These are phyloP conservation scores for Habropoda laboriosa DNA, from an alignment of 1,140 invertebrate genomes.

Conservation along the genomic window DNA sequence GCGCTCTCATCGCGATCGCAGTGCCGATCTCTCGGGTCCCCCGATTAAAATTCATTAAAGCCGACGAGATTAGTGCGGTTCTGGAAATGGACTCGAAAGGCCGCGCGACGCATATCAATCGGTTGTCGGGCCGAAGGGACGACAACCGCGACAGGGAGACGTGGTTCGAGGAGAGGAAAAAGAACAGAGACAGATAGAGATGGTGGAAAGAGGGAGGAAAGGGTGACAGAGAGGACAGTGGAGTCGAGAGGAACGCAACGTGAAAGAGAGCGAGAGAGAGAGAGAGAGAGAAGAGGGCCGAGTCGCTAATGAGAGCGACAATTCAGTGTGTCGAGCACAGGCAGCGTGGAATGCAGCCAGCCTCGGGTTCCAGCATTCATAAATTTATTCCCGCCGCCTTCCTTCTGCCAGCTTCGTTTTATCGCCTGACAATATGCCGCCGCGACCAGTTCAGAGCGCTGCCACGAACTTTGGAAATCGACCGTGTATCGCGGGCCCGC, in stretches of 20 bases:
- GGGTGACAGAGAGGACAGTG: slow-evolving; percentile 8
- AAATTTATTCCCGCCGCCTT: slow-evolving; percentile 71
- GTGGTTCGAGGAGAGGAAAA: neutral
- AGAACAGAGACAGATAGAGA: neutral
- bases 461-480: slow-evolving; percentile 60
- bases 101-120: slow-evolving; percentile 73
- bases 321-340: slow-evolving; percentile 72
- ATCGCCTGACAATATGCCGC: slow-evolving; percentile 68
- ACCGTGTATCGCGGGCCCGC: slow-evolving; percentile 10
- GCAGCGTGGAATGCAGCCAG: slow-evolving; percentile 69
- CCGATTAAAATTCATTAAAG: slow-evolving; percentile 74
- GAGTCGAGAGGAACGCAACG: slow-evolving; percentile 13
- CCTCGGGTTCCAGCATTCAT: slow-evolving; percentile 64
- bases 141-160: slow-evolving; percentile 7
- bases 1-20: slow-evolving; percentile 44
- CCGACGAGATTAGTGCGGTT: slow-evolving; percentile 65
- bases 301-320: slow-evolving; percentile 74
- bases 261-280: slow-evolving; percentile 20
- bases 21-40: slow-evolving; percentile 31
- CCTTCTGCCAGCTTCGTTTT: slow-evolving; percentile 69
- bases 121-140: slow-evolving; percentile 38
- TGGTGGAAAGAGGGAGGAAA: neutral
- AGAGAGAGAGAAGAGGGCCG: slow-evolving; percentile 53
- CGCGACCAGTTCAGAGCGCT: slow-evolving; percentile 43
- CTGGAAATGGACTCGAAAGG: slow-evolving; percentile 69